phyloP scores from a whole-genome alignment of 2,888 invertebrate genomes.

The Tinea pellionella region DNA sequence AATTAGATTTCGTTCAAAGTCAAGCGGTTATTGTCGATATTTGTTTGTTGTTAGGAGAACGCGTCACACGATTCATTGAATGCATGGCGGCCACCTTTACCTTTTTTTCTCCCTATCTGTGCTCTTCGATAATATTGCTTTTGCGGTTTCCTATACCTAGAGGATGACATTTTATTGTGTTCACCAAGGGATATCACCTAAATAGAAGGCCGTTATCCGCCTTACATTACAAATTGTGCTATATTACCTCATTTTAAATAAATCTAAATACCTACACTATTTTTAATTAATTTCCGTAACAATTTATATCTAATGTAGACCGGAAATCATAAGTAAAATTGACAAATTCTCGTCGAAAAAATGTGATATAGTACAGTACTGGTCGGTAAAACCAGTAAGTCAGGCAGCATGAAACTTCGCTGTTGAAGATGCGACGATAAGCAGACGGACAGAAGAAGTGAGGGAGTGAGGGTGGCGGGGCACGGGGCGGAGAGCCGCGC shows the following conservation, averaged over 20 bases:
- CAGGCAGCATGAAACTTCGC: conserved; percentile 5
- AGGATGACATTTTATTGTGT: conserved; percentile 5
- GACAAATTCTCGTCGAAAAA: not conserved
- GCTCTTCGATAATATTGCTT: not conserved
- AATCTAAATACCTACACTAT: too few species aligned
- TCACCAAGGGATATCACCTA: not conserved
- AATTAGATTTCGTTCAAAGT: conserved; percentile 68
- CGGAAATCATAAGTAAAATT: not conserved
- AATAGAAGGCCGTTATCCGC: not conserved
- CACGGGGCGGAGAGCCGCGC: conserved; percentile 56
- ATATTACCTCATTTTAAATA: not conserved
- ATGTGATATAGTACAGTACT: not conserved
- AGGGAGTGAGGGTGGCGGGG: conserved; percentile 27
- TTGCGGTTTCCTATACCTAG: conserved; percentile 10
- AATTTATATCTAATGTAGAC: not conserved
- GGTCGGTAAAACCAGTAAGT: conserved; percentile 2
- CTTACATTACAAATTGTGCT: not conserved
- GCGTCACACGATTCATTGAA: conserved; percentile 55
- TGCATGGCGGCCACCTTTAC: conserved; percentile 53
- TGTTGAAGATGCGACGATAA: conserved; percentile 59
- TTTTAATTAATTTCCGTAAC: too few species aligned
- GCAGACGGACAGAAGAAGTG: conserved; percentile 32
- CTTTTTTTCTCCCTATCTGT: conserved; percentile 29
- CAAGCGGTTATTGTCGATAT: conserved; percentile 61
- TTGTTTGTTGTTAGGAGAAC: conserved; percentile 57